Evolutionary conservation across 2,113 vertebrate species (phyloP).

Genomic region (Hyla sarda): DNA sequence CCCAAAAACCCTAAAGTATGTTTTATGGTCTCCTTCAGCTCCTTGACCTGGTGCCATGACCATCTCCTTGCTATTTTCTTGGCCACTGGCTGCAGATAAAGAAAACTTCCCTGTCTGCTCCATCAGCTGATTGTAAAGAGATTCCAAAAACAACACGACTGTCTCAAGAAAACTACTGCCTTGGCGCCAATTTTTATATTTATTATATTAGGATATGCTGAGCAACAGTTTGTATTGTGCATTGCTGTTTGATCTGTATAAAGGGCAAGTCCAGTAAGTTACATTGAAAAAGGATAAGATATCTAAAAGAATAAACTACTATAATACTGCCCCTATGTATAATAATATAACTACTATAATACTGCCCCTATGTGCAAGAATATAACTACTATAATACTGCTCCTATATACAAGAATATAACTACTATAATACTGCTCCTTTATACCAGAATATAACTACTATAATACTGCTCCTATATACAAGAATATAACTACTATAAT

Average conservation of each 20-base stretch:
- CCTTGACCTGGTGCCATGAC: not conserved
- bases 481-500: slow-evolving; percentile 25
- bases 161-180: not conserved
- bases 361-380: slow-evolving; percentile 3
- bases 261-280: not conserved
- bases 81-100: not conserved
- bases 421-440: slow-evolving; percentile 4
- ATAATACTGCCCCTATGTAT: slow-evolving; percentile 2
- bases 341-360: slow-evolving; percentile 23
- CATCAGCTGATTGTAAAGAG: not conserved
- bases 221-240: not conserved
- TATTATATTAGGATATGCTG: not conserved
- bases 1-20: not conserved
- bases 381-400: slow-evolving; percentile 19
- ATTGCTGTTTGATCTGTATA: not conserved
- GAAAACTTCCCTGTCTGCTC: not conserved
- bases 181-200: not conserved
- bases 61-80: not conserved
- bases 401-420: slow-evolving; percentile 2
- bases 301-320: not conserved
- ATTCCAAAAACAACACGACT: not conserved
- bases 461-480: slow-evolving; percentile 10
- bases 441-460: slow-evolving; percentile 4
- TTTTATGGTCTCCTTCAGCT: not conserved
- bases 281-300: not conserved